These are phyloP conservation scores for Tachystola acroxantha DNA, from an alignment of 2,888 invertebrate genomes.

Conservation along the genomic window DNA sequence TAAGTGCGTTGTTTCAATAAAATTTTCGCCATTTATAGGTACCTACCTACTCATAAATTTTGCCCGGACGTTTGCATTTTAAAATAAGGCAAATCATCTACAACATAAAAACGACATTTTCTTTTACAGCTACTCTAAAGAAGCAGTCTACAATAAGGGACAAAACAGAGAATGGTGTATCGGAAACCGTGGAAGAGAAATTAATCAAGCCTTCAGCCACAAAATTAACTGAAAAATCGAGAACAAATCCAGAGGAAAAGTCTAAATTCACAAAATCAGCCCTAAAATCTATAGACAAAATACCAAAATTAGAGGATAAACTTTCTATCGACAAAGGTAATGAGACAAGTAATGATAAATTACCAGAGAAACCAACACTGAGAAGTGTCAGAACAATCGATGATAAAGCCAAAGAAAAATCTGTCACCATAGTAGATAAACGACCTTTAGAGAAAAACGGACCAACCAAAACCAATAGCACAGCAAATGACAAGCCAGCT, in stretches of 20 bases:
- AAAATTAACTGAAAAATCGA: constrained; percentile 53
- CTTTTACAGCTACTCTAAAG: constrained; percentile 58
- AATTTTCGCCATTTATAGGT: too few relatives aligned
- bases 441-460: constrained; percentile 39
- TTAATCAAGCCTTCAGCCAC: constrained; percentile 62
- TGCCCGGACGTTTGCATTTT: too few relatives aligned
- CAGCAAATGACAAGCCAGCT: constrained; percentile 33
- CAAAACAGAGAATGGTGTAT: constrained; percentile 50
- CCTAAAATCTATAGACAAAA: constrained; percentile 32
- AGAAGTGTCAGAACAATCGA: constrained; percentile 63
- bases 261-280: constrained; percentile 53
- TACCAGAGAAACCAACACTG: constrained; percentile 46
- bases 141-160: constrained; percentile 68
- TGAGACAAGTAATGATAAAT: constrained; percentile 31
- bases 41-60: too few relatives aligned
- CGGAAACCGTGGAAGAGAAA: constrained; percentile 56
- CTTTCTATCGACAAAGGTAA: constrained; percentile 12
- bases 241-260: constrained; percentile 47
- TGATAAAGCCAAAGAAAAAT: constrained; percentile 64
- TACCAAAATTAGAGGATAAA: constrained; percentile 37
- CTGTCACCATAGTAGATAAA: constrained; percentile 62
- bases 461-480: constrained; percentile 6
- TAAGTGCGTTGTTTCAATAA: too few relatives aligned
- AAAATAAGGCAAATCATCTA: too few relatives aligned
- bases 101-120: too few relatives aligned